A percentile compares a stretch with the other conserved stretches of the same genome.
Evolutionary conservation across 2,888 invertebrate genomes (phyloP).

Genomic region (Acleris literana): DNA sequence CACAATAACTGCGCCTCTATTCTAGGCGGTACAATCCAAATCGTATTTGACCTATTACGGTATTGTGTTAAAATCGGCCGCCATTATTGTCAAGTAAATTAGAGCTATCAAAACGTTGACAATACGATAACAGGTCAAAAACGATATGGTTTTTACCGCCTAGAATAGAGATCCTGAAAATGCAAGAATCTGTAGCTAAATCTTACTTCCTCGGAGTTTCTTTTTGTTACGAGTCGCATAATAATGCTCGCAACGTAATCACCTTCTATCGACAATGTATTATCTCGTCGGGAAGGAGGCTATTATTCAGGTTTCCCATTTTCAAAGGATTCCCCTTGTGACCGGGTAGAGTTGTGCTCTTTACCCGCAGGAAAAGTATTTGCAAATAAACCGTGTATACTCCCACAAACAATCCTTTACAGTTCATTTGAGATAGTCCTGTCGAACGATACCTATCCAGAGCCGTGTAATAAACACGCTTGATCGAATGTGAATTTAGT

Average conservation of each 20-base stretch:
- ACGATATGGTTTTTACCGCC: too few relatives aligned
- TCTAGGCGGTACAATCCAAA: too few relatives aligned
- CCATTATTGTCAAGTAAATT: too few relatives aligned
- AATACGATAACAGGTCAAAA: too few relatives aligned
- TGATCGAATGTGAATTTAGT: conserved; percentile 5
- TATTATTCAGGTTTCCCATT: conserved; percentile 37
- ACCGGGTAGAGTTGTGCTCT: conserved; percentile 32
- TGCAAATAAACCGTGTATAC: conserved; percentile 25
- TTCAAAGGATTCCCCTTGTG: conserved; percentile 38
- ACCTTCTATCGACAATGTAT: conserved; percentile 36
- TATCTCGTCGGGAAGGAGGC: conserved; percentile 36
- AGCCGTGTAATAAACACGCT: not conserved
- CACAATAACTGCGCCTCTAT: not conserved
- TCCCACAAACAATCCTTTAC: conserved; percentile 23
- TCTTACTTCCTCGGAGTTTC: conserved; percentile 11
- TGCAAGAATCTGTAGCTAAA: conserved; percentile 17
- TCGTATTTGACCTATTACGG: too few relatives aligned
- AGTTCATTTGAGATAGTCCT: conserved; percentile 24
- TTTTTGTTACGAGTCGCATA: conserved; percentile 32
- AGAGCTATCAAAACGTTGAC: too few relatives aligned
- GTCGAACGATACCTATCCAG: conserved; percentile 4
- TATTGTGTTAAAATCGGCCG: too few relatives aligned
- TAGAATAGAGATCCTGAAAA: too few relatives aligned
- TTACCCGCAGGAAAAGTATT: conserved; percentile 33
- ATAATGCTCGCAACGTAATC: conserved; percentile 34